Evolutionary conservation across 2,797 vertebrate genomes (phyloP).

Genomic region (Chelon auratus): DNA sequence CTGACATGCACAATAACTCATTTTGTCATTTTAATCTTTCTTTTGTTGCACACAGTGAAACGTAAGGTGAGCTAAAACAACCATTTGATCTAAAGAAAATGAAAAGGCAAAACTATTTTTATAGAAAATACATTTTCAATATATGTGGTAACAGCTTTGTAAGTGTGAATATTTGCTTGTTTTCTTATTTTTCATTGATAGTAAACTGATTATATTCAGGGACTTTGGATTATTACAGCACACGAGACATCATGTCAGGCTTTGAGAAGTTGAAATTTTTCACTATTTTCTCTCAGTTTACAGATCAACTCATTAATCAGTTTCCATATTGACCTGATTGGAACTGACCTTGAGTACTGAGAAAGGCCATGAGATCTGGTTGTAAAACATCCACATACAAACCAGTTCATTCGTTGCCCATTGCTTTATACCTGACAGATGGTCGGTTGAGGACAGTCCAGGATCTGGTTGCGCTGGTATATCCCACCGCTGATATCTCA

Average conservation of each 20-base stretch:
- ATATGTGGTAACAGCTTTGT: neutral
- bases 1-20: slow-evolving; percentile 7
- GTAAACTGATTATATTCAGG: neutral
- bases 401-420: no score
- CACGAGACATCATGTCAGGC: neutral
- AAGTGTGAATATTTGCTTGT: neutral
- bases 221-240: neutral
- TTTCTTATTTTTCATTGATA: neutral
- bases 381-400: neutral
- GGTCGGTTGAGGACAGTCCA: no score
- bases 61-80: neutral
- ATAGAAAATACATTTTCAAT: neutral
- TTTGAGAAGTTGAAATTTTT: no score
- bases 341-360: neutral
- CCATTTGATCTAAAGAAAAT: neutral
- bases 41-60: neutral
- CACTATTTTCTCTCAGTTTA: neutral
- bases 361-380: neutral
- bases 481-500: no score
- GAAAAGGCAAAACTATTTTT: neutral
- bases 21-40: neutral
- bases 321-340: neutral
- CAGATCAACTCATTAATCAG: neutral
- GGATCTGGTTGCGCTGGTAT: no score
- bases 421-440: no score